Evolutionary conservation across 2,113 vertebrate genomes (phyloP).

Genomic region (Callocephalon fimbriatum): DNA sequence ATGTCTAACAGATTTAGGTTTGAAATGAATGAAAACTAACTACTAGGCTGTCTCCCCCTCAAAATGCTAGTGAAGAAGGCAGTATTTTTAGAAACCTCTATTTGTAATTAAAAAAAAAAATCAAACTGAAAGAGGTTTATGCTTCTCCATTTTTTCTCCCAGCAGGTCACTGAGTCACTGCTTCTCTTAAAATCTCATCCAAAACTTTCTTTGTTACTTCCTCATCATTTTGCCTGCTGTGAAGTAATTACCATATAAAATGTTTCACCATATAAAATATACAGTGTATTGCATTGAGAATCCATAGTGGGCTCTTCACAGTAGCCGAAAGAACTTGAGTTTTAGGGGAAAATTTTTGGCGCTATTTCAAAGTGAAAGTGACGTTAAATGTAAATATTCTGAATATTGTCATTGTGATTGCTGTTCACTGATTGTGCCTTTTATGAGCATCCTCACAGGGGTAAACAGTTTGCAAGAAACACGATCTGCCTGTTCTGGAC

Average conservation of each 20-base stretch:
- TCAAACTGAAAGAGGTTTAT: neutral
- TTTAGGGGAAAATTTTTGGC: neutral
- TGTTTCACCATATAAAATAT: neutral
- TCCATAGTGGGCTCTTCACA: neutral
- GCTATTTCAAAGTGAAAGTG: neutral
- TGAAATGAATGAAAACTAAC: neutral
- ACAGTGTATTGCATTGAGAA: neutral
- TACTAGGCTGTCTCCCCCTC: neutral
- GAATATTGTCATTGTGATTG: neutral
- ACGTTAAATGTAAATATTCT: neutral
- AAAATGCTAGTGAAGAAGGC: neutral
- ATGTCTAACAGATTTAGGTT: neutral
- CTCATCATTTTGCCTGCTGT: constrained; percentile 1
- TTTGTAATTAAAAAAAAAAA: neutral
- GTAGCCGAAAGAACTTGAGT: neutral
- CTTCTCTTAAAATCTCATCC: neutral
- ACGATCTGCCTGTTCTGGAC: neutral
- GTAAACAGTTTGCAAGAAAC: neutral
- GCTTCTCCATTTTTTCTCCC: neutral
- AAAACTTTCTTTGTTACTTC: neutral
- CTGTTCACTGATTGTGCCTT: neutral
- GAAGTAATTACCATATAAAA: constrained; percentile 14
- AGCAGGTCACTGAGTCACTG: neutral
- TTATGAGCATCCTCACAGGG: neutral
- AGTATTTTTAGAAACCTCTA: neutral